Evolutionary conservation across 2,113 vertebrate species (phyloP).

Genomic region (Emydura subglobosa): DNA sequence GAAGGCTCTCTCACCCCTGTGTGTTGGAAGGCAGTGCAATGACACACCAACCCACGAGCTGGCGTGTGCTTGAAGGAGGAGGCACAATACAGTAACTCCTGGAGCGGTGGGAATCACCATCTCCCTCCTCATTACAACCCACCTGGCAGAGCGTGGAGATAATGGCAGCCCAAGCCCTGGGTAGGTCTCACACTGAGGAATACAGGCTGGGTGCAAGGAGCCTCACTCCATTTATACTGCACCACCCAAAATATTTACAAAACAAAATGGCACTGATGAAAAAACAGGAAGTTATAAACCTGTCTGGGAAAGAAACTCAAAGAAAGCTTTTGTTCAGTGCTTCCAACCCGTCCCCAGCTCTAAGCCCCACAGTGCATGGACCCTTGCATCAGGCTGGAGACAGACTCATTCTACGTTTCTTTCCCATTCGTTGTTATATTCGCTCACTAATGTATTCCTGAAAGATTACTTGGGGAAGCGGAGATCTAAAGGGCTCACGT

Average conservation of each 20-base stretch:
- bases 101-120: not conserved
- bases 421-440: not conserved
- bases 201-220: not conserved
- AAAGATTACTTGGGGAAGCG: not conserved
- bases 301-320: not conserved
- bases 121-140: accelerated
- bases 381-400: not conserved
- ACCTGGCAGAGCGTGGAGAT: not conserved
- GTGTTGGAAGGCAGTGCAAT: not conserved
- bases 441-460: not conserved
- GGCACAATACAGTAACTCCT: not conserved
- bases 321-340: not conserved
- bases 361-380: not conserved
- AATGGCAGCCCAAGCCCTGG: not conserved
- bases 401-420: not conserved
- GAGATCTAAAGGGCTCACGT: not conserved
- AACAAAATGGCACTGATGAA: not conserved
- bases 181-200: not conserved
- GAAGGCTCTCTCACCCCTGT: not conserved
- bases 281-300: not conserved
- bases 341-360: not conserved
- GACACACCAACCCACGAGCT: not conserved
- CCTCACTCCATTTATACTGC: not conserved
- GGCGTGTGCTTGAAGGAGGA: accelerated
- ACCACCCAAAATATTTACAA: not conserved